Evolutionary conservation across 2,888 invertebrate genomes (phyloP), one percentile per base, ranked within the genome.

Genomic region (Patella caerulea): DNA sequence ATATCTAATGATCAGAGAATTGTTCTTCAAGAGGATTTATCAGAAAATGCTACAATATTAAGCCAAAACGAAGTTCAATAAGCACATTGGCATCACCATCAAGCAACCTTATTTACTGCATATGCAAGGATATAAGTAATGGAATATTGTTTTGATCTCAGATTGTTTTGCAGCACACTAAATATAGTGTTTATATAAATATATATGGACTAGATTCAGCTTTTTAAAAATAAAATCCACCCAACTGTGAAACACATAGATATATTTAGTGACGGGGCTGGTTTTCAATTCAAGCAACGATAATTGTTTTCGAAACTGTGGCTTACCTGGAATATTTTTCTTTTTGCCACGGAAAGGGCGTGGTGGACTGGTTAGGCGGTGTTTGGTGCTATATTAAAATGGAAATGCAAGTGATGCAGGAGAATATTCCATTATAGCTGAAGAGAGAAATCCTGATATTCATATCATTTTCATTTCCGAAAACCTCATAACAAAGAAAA

Each of bases 331-430:
- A 56, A 71, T 7, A 71, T 52, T 52, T 76, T 76, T 71, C 76
- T 15, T 71, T 71, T 15, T 19, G 71, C 29, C 76, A 72, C 56
- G 76, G 76, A 3, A 76, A 76, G 71, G 76, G 72, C 19, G 55
- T 71, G 19, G 72, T 71, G 4, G 76, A 76, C 56, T 71, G 72
- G 56, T 56, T 56, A n/a, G 56, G 56, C 5, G 56, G 56, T 17
- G 56, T 56, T 15, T 56, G 56, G 56, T 17, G 56, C 15, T 56
- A 56, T 56, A n/a, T 56, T n/a, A 56, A 4, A 12, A 11, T 56
- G 56, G 9, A 2, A 12, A 56, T 4, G 56, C 5, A 56, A 11
- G 4, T 56, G n/a, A n/a, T 56, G 3, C 56, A 11, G 12, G 12
- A n/a, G 56, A 56, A 4, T 12, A 12, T 11, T 11, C 55, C 11